phyloP scores from a whole-genome alignment of 2,888 invertebrate genomes.

The Bugula neritina region DNA sequence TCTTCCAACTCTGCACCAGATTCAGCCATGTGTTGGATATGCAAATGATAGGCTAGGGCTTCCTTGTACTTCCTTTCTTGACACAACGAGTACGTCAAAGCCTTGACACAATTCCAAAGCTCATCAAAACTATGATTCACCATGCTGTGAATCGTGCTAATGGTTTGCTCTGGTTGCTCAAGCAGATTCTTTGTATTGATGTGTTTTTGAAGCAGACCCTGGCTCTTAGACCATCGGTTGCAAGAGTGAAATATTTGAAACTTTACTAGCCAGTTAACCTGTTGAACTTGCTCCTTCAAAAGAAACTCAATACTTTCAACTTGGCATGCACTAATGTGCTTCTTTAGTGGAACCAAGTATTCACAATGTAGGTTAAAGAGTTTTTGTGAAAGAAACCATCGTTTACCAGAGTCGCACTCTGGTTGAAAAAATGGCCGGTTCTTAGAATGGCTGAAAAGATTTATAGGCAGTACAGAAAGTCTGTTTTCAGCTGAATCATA shows the following conservation, averaged over 20 bases:
- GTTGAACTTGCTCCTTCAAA: too few species aligned
- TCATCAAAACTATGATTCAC: too few species aligned
- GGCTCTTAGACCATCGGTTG: neutral
- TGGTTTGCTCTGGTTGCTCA: neutral
- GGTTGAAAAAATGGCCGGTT: too few species aligned
- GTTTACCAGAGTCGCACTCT: neutral
- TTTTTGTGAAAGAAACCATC: neutral
- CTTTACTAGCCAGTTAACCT: conserved; percentile 7
- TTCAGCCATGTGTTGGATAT: neutral
- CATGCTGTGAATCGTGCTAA: too few species aligned
- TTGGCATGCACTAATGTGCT: too few species aligned
- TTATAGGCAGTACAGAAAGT: too few species aligned
- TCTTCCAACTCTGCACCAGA: neutral
- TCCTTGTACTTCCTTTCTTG: neutral
- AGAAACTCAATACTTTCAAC: too few species aligned
- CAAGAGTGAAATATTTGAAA: conserved; percentile 5
- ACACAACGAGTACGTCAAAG: neutral
- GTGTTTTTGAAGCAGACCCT: neutral
- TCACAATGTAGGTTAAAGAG: neutral
- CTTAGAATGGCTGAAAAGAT: too few species aligned
- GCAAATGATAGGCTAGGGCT: neutral
- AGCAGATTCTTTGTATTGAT: neutral
- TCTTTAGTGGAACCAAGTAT: neutral
- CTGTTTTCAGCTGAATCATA: neutral
- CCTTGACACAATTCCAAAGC: too few species aligned